Evolutionary conservation across 2,113 vertebrate genomes (phyloP).

Genomic region (Cricetomys ansorgei): DNA sequence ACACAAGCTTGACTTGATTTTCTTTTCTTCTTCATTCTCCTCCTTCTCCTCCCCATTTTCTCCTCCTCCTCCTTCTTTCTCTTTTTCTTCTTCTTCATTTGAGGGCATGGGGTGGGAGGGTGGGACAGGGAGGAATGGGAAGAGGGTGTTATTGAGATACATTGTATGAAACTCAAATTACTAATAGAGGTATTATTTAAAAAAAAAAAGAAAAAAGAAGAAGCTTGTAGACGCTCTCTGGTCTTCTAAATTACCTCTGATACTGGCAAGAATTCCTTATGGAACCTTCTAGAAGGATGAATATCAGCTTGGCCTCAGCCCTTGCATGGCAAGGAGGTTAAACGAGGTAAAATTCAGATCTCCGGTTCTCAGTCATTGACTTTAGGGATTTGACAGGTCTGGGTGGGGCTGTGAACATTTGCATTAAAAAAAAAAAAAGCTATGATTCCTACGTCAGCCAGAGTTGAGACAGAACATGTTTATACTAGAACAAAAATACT

Average conservation of each 20-base stretch:
- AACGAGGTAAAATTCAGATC: slow-evolving; percentile 1
- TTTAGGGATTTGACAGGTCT: slow-evolving; percentile 21
- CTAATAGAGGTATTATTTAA: too few species aligned
- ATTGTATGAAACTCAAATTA: too few species aligned
- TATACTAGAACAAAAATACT: slow-evolving; percentile 67
- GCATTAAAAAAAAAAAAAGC: slow-evolving; percentile 31
- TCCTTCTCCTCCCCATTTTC: too few species aligned
- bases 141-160: too few species aligned
- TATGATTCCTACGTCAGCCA: slow-evolving; percentile 50
- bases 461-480: slow-evolving; percentile 39
- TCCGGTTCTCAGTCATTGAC: not conserved
- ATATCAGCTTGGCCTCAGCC: not conserved
- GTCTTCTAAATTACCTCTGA: not conserved
- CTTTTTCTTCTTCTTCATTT: too few species aligned
- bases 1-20: too few species aligned
- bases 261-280: not conserved
- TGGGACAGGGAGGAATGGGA: too few species aligned
- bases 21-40: too few species aligned
- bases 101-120: too few species aligned
- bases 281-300: not conserved
- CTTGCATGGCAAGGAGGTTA: not conserved
- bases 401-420: not conserved
- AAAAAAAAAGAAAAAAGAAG: too few species aligned
- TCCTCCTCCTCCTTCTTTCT: too few species aligned
- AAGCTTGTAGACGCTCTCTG: not conserved